Evolutionary conservation across 2,113 vertebrate genomes (phyloP), one percentile per base, ranked within the genome.

Genomic region (Takifugu flavidus): DNA sequence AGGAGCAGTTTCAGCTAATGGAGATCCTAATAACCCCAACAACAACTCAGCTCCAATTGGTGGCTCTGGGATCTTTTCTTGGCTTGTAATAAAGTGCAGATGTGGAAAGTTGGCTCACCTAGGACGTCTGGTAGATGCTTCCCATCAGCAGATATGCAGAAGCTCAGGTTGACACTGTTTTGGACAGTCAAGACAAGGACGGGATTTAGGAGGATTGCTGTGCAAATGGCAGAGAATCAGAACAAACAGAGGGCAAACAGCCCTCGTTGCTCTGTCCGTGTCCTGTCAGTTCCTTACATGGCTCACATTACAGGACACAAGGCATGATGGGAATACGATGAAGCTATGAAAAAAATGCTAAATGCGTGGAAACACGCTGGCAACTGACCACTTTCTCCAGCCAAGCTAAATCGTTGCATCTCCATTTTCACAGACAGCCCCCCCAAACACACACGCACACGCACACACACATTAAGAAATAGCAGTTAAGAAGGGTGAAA

Each of bases 101-200:
- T 86, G 80, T 79, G 67, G 59, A 70, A 67, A 69, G 75, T 57
- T 80, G 76, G 64, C 92, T 96, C 80, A 96, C 95, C 94, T 45
- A 95, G 89, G 46, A 86, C 53, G 64, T 84, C 84, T 46, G 94
- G 94, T 62, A 96, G 91, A 8, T 95, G 92, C 67, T 93, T 95
- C 79, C 95, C 95, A 62, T 93, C 93, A 53, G 94, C 93, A 34
- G 91, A 93, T 79, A 96, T 88, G 80, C 95, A 96, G 89, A 93
- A 96, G 85, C 93, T 96, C 69, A 96, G 88, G 86, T 94, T 96
- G 90, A 96, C 94, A 68, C 95, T 96, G 88, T 74, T 75, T 79
- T 63, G 70, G 79, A 89, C 15, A 59, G 80, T 75, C 54, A 31
- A 72, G 50, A 78, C 53, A 69, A 64, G 75, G 72, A 76, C 66